Conservation (phyloP, 1,140 invertebrate species). For the Tyrophagus putrescentiae region DNA sequence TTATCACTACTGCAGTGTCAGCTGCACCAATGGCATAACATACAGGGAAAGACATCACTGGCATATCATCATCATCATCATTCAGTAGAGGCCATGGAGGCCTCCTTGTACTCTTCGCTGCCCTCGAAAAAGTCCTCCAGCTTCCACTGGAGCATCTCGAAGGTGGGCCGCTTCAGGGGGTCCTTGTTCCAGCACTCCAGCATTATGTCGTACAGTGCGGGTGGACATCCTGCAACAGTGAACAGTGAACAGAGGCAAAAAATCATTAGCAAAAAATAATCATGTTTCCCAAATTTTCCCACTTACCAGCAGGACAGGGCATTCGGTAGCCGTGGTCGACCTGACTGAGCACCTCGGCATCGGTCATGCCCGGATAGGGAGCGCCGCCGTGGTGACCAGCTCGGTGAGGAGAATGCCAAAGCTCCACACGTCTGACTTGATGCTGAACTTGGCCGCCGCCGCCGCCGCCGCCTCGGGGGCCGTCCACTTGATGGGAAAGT, state of each 20-base stretch:
- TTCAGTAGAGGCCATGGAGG: constrained; percentile 33
- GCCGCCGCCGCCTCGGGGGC: constrained; percentile 95
- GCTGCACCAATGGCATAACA: no score
- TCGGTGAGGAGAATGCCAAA: constrained; percentile 98
- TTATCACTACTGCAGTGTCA: no score
- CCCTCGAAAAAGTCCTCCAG: constrained; percentile 93
- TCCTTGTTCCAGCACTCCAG: constrained; percentile 78
- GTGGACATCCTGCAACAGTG: constrained; percentile 52
- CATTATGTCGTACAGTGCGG: constrained; percentile 81
- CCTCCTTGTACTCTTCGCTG: constrained; percentile 98
- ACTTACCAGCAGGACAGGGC: constrained; percentile 66
- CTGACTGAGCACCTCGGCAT: constrained; percentile 72
- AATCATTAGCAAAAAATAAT: background rate
- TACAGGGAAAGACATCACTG: no score
- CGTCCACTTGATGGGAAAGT: constrained; percentile 94
- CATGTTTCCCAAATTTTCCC: background rate
- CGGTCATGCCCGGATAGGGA: constrained; percentile 92
- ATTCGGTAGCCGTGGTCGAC: constrained; percentile 98
- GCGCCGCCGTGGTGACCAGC: constrained; percentile 91
- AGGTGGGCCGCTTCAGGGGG: constrained; percentile 87
- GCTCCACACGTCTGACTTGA: constrained; percentile 98
- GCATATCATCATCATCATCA: background rate
- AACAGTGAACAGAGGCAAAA: no score
- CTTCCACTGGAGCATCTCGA: constrained; percentile 87
- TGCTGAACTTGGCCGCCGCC: constrained; percentile 97